Evolutionary conservation across 2,113 vertebrate species (phyloP).

Genomic region (Phyllostomus hastatus): DNA sequence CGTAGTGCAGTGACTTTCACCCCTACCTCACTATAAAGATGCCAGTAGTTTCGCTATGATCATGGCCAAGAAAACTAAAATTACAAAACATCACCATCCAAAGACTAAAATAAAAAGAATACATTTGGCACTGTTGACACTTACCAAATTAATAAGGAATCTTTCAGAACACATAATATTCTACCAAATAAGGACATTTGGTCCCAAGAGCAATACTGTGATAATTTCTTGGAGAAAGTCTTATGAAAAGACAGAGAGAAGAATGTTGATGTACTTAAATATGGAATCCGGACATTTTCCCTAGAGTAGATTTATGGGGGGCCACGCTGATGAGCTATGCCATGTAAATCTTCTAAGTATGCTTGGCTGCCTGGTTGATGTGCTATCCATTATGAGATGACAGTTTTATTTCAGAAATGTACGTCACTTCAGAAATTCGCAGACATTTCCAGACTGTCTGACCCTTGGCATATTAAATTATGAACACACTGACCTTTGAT

Average conservation of each 20-base stretch:
- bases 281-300: slow-evolving; percentile 55
- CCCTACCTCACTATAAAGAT: not conserved
- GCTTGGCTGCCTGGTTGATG: slow-evolving; percentile 44
- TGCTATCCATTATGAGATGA: slow-evolving; percentile 64
- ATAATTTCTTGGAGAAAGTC: slow-evolving; percentile 30
- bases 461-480: slow-evolving; percentile 74
- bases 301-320: slow-evolving; percentile 39
- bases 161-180: slow-evolving; percentile 8
- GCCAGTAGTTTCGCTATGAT: not conserved
- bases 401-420: slow-evolving; percentile 66
- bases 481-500: slow-evolving; percentile 70
- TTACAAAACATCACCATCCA: not conserved
- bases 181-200: not conserved
- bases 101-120: not conserved
- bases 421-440: slow-evolving; percentile 72
- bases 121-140: not conserved
- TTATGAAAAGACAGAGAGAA: slow-evolving; percentile 64
- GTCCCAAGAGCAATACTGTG: not conserved
- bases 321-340: slow-evolving; percentile 43
- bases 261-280: slow-evolving; percentile 42
- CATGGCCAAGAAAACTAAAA: not conserved
- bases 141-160: not conserved
- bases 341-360: slow-evolving; percentile 54
- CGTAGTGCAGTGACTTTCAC: not conserved
- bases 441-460: slow-evolving; percentile 68